Conservation (phyloP, 2,888 invertebrate species). For the Andrena minutula region DNA sequence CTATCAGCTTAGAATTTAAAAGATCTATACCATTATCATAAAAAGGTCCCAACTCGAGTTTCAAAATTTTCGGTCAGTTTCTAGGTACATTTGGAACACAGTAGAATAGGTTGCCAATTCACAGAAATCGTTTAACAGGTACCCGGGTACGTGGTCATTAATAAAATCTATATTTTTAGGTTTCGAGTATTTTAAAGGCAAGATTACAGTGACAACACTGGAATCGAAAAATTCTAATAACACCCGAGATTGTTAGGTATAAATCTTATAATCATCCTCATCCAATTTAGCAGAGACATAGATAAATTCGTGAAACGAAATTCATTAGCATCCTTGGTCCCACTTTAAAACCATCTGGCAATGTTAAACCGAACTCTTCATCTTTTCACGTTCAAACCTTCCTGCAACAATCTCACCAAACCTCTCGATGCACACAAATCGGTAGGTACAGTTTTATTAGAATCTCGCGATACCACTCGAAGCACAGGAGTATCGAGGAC, state of each 20-base stretch:
- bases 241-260: too few species aligned
- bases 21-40: neutral
- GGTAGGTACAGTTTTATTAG: neutral
- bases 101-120: too few species aligned
- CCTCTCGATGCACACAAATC: neutral
- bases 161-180: too few species aligned
- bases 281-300: too few species aligned
- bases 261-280: too few species aligned
- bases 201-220: too few species aligned
- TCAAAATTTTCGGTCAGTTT: neutral
- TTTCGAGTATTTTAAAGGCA: too few species aligned
- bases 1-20: neutral
- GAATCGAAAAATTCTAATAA: too few species aligned
- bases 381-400: neutral
- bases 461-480: neutral
- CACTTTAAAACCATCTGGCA: neutral
- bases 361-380: neutral
- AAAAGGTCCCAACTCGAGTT: neutral
- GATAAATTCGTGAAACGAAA: too few species aligned
- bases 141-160: too few species aligned
- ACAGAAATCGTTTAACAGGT: too few species aligned
- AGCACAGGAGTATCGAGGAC: constrained; percentile 11
- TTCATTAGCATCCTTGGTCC: too few species aligned
- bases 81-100: neutral
- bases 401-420: neutral